These are phyloP conservation scores for Meloidogyne hapla DNA, from an alignment of 1,140 invertebrate genomes.

Conservation along the genomic window DNA sequence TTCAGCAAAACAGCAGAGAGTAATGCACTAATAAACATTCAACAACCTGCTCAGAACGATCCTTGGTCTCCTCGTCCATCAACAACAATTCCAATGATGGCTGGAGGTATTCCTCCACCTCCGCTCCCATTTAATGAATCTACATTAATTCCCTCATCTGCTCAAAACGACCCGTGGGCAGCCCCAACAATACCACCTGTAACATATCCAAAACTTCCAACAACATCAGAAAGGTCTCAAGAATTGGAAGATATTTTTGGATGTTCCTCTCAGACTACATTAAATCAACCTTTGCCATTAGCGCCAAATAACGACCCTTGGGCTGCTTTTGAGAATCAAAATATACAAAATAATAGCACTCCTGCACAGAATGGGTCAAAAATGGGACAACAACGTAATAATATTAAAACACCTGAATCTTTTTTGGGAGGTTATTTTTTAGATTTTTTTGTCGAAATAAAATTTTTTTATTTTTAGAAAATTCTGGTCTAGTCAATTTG, in stretches of 20 bases:
- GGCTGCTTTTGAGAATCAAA: conserved; percentile 17
- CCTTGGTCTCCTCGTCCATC: conserved; percentile 45
- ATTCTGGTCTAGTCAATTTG: conserved; percentile 86
- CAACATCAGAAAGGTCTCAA: conserved; percentile 15
- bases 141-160: not conserved
- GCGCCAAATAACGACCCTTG: not conserved
- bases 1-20: conserved; percentile 26
- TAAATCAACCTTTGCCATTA: not conserved
- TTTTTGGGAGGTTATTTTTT: conserved; percentile 73
- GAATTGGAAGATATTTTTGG: conserved; percentile 12
- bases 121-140: not conserved
- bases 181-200: conserved; percentile 23
- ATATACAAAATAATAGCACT: not conserved
- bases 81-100: conserved; percentile 27
- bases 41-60: conserved; percentile 33
- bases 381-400: conserved; percentile 38
- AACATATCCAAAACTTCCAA: not conserved
- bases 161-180: conserved; percentile 48
- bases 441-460: conserved; percentile 2
- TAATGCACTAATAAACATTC: not conserved
- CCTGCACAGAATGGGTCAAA: not conserved
- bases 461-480: conserved; percentile 69
- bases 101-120: not conserved
- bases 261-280: not conserved
- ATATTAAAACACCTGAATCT: conserved; percentile 80